Base-by-base conservation (phyloP, 2,888 invertebrate species). In the Meliscaeva auricollis region DNA sequence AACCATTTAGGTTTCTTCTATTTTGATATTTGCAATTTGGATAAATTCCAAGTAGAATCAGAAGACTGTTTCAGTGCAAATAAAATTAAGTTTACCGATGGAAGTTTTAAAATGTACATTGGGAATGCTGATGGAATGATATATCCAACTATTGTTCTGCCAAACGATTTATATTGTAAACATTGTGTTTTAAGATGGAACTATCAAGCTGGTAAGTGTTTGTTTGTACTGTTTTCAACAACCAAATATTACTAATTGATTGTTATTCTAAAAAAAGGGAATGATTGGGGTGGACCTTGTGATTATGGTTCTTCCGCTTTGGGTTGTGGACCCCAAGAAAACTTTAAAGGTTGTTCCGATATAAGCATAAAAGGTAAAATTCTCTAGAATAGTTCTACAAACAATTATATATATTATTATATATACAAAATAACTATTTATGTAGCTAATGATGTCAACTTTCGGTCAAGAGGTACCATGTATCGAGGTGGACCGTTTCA, bases 151-250 rank as follows among this genome's bases (percentile, higher is more conserved):
- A 80, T 91, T 4, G 32, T 88, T 15, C 89, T 94, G 8, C 94
- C 94, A 0, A 32, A 88, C 1, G 90, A 89, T 1, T 62, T 94
- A 17, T 91, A 88, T 11, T 94, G 94, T 88, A 87, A 92, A 0
- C 93, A 93, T 56, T 94, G 94, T 88, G 93, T 94, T 0, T 88
- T 94, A 2, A 93, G 94, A 75, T 94, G 94, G 94, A 92, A 93
- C 38, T 94, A 94, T 87, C 89, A 89, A 2, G 90, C 92, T 13
- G 94, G 93, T 90, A 91, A 92, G 74, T 35, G 44, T 9, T 6
- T 30, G 9, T 6, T 9, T 1, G 38, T 11, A 38, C 11, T 15
- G 38, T 3, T 41, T 22, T 7, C 15, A 8, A 41, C 9, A n/a
- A n/a, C n/a, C n/a, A n/a, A n/a, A n/a, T n/a, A n/a, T n/a, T n/a